phyloP scores from a whole-genome alignment of 2,888 invertebrate species.

The Drosophila yooni region DNA sequence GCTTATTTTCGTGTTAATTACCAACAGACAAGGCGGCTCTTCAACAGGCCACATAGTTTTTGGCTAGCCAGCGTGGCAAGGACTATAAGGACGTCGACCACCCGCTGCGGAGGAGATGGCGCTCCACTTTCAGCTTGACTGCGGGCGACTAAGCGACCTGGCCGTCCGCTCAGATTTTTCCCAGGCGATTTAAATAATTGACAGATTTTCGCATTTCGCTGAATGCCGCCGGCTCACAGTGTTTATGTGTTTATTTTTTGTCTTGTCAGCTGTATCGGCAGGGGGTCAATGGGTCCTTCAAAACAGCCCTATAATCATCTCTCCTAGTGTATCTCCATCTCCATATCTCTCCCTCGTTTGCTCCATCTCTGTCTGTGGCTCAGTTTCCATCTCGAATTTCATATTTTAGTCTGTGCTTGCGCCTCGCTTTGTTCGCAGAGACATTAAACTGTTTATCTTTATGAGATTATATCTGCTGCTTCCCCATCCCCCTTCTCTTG shows the following conservation, averaged over 20 bases:
- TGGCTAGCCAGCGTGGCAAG: conserved; percentile 10
- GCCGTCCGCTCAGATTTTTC: conserved; percentile 58
- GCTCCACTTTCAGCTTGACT: conserved; percentile 31
- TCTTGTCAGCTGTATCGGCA: conserved; percentile 40
- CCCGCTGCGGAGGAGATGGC: conserved; percentile 19
- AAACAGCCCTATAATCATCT: background rate
- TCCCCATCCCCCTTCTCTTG: background rate
- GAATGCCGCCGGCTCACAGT: conserved; percentile 52
- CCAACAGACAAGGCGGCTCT: conserved; percentile 62
- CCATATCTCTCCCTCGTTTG: background rate
- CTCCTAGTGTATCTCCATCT: background rate
- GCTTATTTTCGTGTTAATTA: conserved; percentile 79
- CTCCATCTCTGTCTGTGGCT: conserved; percentile 7
- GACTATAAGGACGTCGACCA: conserved; percentile 20
- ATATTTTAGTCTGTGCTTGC: conserved; percentile 29
- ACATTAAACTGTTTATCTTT: conserved; percentile 79
- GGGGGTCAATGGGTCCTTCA: conserved; percentile 59
- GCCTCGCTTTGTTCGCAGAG: conserved; percentile 58
- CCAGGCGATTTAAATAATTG: conserved; percentile 77
- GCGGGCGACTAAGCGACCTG: conserved; percentile 47
- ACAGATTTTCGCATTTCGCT: conserved; percentile 69
- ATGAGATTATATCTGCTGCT: conserved; percentile 75
- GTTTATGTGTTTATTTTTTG: conserved; percentile 41
- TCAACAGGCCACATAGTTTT: conserved; percentile 44
- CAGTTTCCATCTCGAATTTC: conserved; percentile 26